phyloP scores from a whole-genome alignment of 2,888 invertebrate genomes.

The Dastarcus helophoroides region DNA sequence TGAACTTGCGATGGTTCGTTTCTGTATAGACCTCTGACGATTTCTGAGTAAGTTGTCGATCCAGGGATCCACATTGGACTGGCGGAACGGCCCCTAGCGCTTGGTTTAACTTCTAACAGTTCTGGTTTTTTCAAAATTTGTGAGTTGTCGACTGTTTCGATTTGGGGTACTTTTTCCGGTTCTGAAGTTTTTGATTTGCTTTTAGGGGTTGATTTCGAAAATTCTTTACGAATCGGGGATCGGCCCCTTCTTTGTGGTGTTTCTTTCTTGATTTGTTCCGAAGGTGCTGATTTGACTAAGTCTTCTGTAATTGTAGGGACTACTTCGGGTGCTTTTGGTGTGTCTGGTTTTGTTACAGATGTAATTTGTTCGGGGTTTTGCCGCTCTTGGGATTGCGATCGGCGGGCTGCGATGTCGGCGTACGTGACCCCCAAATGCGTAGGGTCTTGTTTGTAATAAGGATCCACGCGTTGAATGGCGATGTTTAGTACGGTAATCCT shows the following conservation, averaged over 20 bases:
- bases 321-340: too few species aligned
- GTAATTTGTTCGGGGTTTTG: constrained; percentile 8
- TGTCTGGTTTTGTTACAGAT: too few species aligned
- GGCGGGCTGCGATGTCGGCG: constrained; percentile 61
- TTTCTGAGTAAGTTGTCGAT: constrained; percentile 67
- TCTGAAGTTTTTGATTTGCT: too few species aligned
- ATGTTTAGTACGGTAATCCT: constrained; percentile 61
- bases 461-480: constrained; percentile 65
- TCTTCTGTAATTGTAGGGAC: too few species aligned
- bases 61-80: constrained; percentile 67
- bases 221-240: too few species aligned
- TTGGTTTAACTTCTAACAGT: too few species aligned
- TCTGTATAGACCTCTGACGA: constrained; percentile 57
- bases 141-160: too few species aligned
- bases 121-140: too few species aligned
- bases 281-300: too few species aligned
- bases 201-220: too few species aligned
- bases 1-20: neutral
- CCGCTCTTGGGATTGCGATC: constrained; percentile 30
- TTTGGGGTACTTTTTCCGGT: too few species aligned
- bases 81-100: constrained; percentile 43
- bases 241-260: constrained; percentile 5
- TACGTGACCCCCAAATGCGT: constrained; percentile 40
- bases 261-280: too few species aligned
- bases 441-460: constrained; percentile 49